Base-by-base conservation (phyloP, 2,113 vertebrate species). In the Rhinopithecus roxellana region DNA sequence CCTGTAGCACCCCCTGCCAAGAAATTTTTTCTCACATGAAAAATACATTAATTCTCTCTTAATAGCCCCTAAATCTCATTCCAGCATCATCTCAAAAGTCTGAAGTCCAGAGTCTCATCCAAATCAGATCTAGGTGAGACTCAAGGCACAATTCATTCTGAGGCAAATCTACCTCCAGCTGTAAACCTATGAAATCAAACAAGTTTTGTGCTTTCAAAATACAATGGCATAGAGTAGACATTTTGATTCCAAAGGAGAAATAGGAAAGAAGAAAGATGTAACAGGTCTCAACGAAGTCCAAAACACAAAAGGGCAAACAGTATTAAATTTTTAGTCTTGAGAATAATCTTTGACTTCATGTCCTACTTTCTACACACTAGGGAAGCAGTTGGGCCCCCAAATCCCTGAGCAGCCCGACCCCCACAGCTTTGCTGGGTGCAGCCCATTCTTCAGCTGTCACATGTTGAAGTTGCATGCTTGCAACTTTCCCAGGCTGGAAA, bases 1-100 rank as follows among this genome's bases (percentile, higher is more conserved):
- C n/a, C 70, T 35, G 10, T 23, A 10, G 20, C 5, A 0, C 5
- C 38, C 70, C 72, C 2, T 27, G 9, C 6, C 20, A 3, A 25
- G 3, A 74, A 43, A 43, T 40, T 74, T 74, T 72, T 40, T 74
- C 38, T 74, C 10, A 40, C 38, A 74, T 74, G 38, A 38, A 74
- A 74, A 74, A 43, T 74, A 40, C 11, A 25, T 74, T 74, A 20
- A 74, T 74, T 74, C 38, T 17, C 40, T 74, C 72, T 22, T 40
- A 74, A 25, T 43, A 74, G 72, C 22, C 38, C 72, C 38, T 4
- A 74, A 43, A 74, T 40, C 72, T 74, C 40, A 25, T 74, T 25
- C 72, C 38, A 40, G 38, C 9, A 43, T 43, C 72, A 74, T 23
- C 38, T 74, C 38, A 40, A 40, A 74, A 40, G 38, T 40, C 38